Conservation (phyloP, 2,113 vertebrate genomes). For the Scortum barcoo region DNA sequence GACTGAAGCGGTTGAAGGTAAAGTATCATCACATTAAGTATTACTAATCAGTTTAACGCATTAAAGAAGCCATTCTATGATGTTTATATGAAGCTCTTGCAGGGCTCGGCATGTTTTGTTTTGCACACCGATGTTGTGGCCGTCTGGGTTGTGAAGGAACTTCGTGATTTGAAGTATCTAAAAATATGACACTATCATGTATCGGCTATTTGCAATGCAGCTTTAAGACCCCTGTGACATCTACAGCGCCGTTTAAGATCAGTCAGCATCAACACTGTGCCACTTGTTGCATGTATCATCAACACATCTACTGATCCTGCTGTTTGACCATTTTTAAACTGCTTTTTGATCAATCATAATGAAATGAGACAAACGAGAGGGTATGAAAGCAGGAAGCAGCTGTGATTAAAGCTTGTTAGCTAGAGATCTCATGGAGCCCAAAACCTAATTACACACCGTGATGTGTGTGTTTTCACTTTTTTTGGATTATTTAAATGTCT, state of each 20-base stretch:
- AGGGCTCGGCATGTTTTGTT: constrained; percentile 17
- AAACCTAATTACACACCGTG: not conserved
- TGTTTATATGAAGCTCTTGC: not conserved
- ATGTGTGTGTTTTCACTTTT: not conserved
- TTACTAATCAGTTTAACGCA: not conserved
- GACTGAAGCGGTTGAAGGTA: constrained; percentile 78
- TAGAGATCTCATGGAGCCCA: not conserved
- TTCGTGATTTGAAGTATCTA: constrained; percentile 66
- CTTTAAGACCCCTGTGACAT: constrained; percentile 20
- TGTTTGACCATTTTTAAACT: not conserved
- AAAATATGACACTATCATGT: constrained; percentile 76
- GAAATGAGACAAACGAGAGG: not conserved
- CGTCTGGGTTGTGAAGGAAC: constrained; percentile 13
- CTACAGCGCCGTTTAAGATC: constrained; percentile 6
- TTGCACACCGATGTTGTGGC: constrained; percentile 32
- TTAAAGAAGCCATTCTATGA: too few species aligned
- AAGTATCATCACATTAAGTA: constrained; percentile 4
- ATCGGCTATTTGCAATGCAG: constrained; percentile 68
- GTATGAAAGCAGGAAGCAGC: not conserved
- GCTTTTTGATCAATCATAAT: not conserved
- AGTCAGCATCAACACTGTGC: constrained; percentile 31
- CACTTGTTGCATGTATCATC: not conserved
- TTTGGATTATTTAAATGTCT: not conserved
- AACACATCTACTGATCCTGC: not conserved
- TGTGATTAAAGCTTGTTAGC: not conserved